Evolutionary conservation across 2,888 invertebrate species (phyloP).

Genomic region (Timema podura): DNA sequence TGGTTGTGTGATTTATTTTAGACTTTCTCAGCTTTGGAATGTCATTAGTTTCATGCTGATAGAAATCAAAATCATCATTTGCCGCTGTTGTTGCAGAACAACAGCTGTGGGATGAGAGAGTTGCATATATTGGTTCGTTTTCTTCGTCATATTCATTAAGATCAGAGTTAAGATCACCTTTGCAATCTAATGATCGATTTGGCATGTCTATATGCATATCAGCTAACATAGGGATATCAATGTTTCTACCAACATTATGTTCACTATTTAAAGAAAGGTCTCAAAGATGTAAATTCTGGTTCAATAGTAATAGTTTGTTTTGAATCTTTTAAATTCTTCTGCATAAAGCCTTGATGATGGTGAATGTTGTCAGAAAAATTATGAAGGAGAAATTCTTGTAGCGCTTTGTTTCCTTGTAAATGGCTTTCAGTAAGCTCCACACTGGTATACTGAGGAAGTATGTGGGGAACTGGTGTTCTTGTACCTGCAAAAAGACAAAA

Average conservation of each 20-base stretch:
- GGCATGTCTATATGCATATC: conserved; percentile 14
- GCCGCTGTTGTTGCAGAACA: conserved; percentile 60
- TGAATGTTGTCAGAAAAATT: not conserved
- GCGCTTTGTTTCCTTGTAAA: too few relatives aligned
- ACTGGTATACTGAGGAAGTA: not conserved
- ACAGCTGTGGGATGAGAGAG: conserved; percentile 45
- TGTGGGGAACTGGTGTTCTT: not conserved
- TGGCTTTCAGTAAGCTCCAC: not conserved
- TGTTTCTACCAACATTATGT: not conserved
- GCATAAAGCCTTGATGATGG: not conserved
- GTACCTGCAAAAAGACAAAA: conserved; percentile 1
- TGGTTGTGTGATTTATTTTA: conserved; percentile 37
- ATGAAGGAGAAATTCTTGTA: not conserved
- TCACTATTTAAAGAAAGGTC: not conserved
- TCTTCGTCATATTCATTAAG: conserved; percentile 32
- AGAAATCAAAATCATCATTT: conserved; percentile 61
- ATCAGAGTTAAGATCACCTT: conserved; percentile 22
- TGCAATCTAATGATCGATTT: conserved; percentile 10
- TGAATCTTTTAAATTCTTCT: not conserved
- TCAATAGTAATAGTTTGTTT: not conserved
- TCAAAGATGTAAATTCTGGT: not conserved
- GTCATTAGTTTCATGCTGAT: conserved; percentile 46
- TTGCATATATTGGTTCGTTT: conserved; percentile 46
- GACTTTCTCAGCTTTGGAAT: conserved; percentile 37
- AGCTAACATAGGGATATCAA: not conserved